These are phyloP conservation scores for Typhlichthys subterraneus DNA, from an alignment of 2,797 vertebrate species.

Conservation along the genomic window DNA sequence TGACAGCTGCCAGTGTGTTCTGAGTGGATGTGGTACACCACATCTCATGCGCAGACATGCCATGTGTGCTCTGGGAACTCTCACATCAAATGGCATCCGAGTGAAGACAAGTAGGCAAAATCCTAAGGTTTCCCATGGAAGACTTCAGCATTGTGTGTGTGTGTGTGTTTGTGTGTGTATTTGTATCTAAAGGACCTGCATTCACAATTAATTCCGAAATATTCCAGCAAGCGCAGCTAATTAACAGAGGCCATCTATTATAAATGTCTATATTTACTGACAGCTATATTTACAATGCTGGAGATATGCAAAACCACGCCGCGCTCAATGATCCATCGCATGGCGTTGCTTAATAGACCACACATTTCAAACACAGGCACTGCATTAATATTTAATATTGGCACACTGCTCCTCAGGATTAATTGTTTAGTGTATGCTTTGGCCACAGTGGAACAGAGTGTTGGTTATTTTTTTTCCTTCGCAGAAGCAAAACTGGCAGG, in stretches of 20 bases:
- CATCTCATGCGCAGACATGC: slow-evolving; percentile 8
- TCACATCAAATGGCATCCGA: slow-evolving; percentile 49
- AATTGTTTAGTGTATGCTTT: slow-evolving; percentile 7
- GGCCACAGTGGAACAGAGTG: not conserved
- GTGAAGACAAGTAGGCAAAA: too few relatives aligned
- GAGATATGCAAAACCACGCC: not conserved
- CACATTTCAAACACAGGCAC: slow-evolving; percentile 1
- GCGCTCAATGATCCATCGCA: not conserved
- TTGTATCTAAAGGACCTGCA: not conserved
- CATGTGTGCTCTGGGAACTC: slow-evolving; percentile 46
- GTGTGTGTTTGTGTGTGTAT: not conserved
- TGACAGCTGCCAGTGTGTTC: not conserved
- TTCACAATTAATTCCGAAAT: slow-evolving; percentile 18
- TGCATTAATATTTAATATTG: slow-evolving; percentile 6
- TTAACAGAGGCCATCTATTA: slow-evolving; percentile 12
- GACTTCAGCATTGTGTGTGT: too few relatives aligned
- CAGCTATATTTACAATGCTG: slow-evolving; percentile 19
- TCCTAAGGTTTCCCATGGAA: too few relatives aligned
- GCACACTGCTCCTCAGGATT: not conserved
- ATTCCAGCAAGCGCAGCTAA: not conserved
- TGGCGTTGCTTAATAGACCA: slow-evolving; percentile 3
- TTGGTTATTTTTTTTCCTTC: not conserved
- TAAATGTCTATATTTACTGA: slow-evolving; percentile 15
- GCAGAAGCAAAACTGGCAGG: too few relatives aligned
- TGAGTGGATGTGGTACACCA: not conserved